phyloP scores from a whole-genome alignment of 2,888 invertebrate species.

The Laspeyria flexula region DNA sequence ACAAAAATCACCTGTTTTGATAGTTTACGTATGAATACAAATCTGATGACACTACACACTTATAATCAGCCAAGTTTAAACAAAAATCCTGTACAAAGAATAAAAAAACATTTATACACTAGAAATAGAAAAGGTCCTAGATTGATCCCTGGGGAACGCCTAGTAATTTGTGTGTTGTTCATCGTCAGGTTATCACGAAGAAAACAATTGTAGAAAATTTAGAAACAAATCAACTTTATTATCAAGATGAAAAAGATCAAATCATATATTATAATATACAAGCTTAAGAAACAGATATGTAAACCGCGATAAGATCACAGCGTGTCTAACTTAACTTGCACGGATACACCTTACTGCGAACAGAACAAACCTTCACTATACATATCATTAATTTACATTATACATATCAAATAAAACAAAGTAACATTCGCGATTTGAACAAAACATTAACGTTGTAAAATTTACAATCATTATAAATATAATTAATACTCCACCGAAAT shows the following conservation, averaged over 20 bases:
- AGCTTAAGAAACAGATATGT: constrained; percentile 81
- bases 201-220: constrained; percentile 77
- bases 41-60: no score
- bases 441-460: constrained; percentile 70
- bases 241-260: constrained; percentile 86
- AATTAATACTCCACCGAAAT: constrained; percentile 73
- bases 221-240: constrained; percentile 86
- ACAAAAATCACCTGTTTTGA: no score
- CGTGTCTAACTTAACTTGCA: constrained; percentile 48
- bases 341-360: constrained; percentile 45
- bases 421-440: constrained; percentile 62
- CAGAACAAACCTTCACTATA: constrained; percentile 47
- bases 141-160: no score
- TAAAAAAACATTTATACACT: no score
- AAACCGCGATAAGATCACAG: constrained; percentile 34
- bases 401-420: constrained; percentile 62
- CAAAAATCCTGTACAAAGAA: no score
- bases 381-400: constrained; percentile 60
- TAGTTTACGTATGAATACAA: no score
- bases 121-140: no score
- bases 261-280: constrained; percentile 76
- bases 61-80: no score
- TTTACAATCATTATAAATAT: constrained; percentile 66
- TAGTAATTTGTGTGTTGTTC: no score
- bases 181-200: constrained; percentile 18